These are phyloP conservation scores for Buphagus erythrorhynchus DNA, from an alignment of 2,797 vertebrate species.

Conservation along the genomic window DNA sequence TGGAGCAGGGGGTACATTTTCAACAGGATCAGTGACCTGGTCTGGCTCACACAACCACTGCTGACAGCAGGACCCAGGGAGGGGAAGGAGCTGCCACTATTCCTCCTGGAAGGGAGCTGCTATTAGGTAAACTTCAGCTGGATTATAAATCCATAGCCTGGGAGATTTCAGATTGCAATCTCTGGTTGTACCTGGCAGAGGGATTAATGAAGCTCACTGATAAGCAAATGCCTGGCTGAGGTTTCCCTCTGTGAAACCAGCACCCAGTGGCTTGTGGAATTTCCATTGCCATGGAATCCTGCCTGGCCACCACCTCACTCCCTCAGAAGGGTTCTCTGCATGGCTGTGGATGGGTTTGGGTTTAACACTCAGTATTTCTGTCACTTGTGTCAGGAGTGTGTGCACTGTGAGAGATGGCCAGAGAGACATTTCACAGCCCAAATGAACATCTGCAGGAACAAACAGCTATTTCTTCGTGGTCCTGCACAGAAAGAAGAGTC, in stretches of 20 bases:
- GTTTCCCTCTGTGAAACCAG: not conserved
- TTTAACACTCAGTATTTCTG: not conserved
- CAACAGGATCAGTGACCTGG: not conserved
- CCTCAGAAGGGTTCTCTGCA: not conserved
- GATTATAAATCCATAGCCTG: not conserved
- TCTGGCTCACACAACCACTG: not conserved
- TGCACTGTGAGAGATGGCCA: not conserved
- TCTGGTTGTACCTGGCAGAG: not conserved
- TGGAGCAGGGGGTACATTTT: not conserved
- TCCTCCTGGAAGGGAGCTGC: not conserved
- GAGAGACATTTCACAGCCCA: not conserved
- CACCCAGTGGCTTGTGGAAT: not conserved
- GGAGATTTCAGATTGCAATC: not conserved
- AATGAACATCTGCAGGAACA: not conserved
- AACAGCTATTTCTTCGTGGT: not conserved
- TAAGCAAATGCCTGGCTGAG: not conserved
- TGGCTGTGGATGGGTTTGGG: not conserved
- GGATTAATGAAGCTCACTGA: not conserved
- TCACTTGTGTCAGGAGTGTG: not conserved
- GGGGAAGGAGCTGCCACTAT: not conserved
- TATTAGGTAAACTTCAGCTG: not conserved
- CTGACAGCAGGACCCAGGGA: not conserved
- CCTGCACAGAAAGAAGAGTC: not conserved
- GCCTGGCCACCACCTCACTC: not conserved
- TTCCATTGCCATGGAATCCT: not conserved